Base-by-base conservation (phyloP, 2,888 invertebrate species). In the Archips xylosteana region DNA sequence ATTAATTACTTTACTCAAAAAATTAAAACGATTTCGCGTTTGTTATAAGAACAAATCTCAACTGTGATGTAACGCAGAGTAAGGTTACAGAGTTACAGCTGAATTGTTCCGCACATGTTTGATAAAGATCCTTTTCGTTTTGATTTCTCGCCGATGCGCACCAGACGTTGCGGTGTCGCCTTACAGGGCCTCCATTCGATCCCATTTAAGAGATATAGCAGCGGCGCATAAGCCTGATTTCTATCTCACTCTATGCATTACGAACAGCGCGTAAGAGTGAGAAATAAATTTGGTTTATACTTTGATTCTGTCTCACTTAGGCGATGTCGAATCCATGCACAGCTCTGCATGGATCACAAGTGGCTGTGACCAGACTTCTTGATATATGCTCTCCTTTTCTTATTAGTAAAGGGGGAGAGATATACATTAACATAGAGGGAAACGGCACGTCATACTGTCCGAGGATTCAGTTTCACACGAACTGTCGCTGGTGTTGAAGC, bases 81-180 rank as follows among this genome's bases (percentile, higher is more conserved):
- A 65, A 34, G 61, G 70, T 69, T 74, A 59, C 74, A 64, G 78
- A 51, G 70, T 69, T 74, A 59, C 74, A 69, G 78, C 80, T 84
- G 82, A 81, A 84, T 84, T 80, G 88, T 88, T 89, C 87, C 89
- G 88, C 93, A 93, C 89, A 87, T 93, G 93, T 89, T 84, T 82
- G 83, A 69, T 72, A 54, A 59, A 51, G 80, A 79, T 82, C 85
- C 65, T n/a, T 32, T 51, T 5, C 49, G 88, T 83, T 87, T 86
- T 89, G 89, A 89, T 89, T 89, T 87, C 86, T 82, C 79, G 80
- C 80, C 88, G 91, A 92, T 88, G 89, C 78, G 90, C 87, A 81
- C 89, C 93, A 93, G 94, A 92, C 92, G 88, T 85, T 76, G 82
- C 79, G 83, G 88, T 93, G 87, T 93, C 93, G 82, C 78, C 90